Base-by-base conservation (phyloP, 2,113 vertebrate genomes). In the Platichthys stellatus region DNA sequence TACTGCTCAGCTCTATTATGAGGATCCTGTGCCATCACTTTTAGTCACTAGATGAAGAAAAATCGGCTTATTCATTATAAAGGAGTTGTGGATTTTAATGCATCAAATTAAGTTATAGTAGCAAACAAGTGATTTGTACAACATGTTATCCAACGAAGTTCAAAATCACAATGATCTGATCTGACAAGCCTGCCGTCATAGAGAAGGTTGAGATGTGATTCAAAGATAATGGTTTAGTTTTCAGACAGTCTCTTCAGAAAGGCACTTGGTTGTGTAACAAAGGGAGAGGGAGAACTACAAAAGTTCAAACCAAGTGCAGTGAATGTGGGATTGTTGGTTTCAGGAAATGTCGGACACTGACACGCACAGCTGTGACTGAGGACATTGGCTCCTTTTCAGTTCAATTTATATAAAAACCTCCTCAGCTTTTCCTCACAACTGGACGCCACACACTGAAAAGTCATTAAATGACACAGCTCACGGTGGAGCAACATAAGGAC, bases 331-430 rank as follows among this genome's bases (percentile, higher is more conserved):
- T 53, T n/a, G 51, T n/a, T n/a, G 51, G 45, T 35, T 31, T 60
- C 58, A 18, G 28, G 61, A 20, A 63, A 21, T 26, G 26, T 18
- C 4, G 10, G 28, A 38, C 31, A 38, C 59, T 20, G 28, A 28
- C 13, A 18, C 58, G 18, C 7, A 5, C 56, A 58, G 12, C 26
- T 21, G 1, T 62, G 31, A n/a, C 20, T 1, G 31, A 35, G 9
- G 18, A n/a, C 20, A 17, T 35, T 20, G 24, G 58, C 26, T 60
- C 26, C 35, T 5, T 64, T 64, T 18, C 28, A n/a, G 45, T 54
- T 63, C 43, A 35, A 47, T 61, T 51, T 76, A 21, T 35, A 49
- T 77, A 2, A 56, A 31, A 35, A 40, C 58, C 38, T 69, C 9
- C 7, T 74, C n/a, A 15, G 17, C 58, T 53, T 68, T 31, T 67